Percentiles rank a stretch among this genome's conserved stretches.
These are phyloP conservation scores for Callaeas wilsoni DNA, from an alignment of 2,113 vertebrate genomes.

Conservation along the genomic window DNA sequence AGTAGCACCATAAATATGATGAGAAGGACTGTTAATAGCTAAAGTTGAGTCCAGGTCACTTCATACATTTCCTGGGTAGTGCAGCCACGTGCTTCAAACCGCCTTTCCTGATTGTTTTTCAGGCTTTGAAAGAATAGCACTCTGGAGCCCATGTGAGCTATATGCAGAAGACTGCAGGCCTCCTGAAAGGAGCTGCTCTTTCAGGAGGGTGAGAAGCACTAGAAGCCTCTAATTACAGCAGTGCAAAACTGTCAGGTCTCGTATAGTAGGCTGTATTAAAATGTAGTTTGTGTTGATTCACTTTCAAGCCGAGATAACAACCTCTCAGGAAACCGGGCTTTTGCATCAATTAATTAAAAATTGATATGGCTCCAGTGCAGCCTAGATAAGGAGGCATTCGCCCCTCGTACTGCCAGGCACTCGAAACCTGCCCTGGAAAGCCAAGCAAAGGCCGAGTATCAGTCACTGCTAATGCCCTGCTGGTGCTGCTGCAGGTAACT, in stretches of 20 bases:
- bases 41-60: background rate
- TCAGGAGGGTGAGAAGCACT: background rate
- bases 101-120: background rate
- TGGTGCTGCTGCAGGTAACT: background rate
- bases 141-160: background rate
- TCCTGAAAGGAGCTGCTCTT: background rate
- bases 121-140: background rate
- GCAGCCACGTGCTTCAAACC: background rate
- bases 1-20: background rate
- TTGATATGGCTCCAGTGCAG: background rate
- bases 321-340: background rate
- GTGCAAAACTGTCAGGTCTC: background rate
- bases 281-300: background rate
- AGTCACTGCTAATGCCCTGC: background rate
- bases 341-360: background rate
- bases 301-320: background rate
- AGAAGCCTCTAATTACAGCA: background rate
- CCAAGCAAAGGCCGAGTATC: background rate
- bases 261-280: background rate
- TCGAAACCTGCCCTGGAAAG: background rate
- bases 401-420: background rate
- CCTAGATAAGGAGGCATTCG: background rate
- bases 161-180: background rate
- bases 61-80: background rate
- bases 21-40: background rate